These are phyloP conservation scores for Lasioglossum pauxillum DNA, from an alignment of 2,888 invertebrate species.

Conservation along the genomic window DNA sequence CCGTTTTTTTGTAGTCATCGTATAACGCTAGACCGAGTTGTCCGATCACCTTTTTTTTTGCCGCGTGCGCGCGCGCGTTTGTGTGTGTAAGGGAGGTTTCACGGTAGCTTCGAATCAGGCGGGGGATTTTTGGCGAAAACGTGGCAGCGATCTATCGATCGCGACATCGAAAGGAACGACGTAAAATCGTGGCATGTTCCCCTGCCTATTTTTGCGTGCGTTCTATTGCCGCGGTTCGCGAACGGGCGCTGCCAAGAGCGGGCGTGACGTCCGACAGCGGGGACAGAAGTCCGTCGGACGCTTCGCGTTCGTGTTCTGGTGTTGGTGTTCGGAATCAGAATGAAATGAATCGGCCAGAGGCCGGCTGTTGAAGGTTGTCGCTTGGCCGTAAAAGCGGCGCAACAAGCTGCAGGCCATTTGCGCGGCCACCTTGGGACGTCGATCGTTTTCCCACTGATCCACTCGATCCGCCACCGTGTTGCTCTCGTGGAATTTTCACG, in stretches of 20 bases:
- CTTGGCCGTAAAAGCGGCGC: neutral
- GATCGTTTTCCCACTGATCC: constrained; percentile 16
- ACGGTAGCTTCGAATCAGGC: neutral
- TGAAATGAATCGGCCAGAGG: neutral
- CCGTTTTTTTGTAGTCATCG: too few relatives aligned
- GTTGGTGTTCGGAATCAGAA: neutral
- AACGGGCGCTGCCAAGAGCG: constrained; percentile 12
- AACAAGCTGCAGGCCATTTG: neutral
- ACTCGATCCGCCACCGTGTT: constrained; percentile 7
- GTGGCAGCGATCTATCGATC: neutral
- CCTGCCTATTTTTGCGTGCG: constrained; percentile 27
- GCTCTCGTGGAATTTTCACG: constrained; percentile 17
- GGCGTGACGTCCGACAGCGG: constrained; percentile 9
- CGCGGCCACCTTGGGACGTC: constrained; percentile 8
- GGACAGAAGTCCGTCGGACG: neutral
- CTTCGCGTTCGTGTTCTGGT: neutral
- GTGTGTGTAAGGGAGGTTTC: too few relatives aligned
- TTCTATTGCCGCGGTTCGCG: neutral
- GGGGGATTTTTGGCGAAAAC: neutral
- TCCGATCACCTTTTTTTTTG: too few relatives aligned
- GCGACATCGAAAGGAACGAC: neutral
- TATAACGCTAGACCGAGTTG: too few relatives aligned
- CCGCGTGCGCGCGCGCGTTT: too few relatives aligned
- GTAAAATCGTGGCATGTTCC: constrained; percentile 30
- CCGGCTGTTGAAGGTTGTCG: neutral